A percentile compares a stretch with the other conserved stretches of the same genome.
Conservation (phyloP, 2,797 vertebrate species). For the Hippocampus kuda region DNA sequence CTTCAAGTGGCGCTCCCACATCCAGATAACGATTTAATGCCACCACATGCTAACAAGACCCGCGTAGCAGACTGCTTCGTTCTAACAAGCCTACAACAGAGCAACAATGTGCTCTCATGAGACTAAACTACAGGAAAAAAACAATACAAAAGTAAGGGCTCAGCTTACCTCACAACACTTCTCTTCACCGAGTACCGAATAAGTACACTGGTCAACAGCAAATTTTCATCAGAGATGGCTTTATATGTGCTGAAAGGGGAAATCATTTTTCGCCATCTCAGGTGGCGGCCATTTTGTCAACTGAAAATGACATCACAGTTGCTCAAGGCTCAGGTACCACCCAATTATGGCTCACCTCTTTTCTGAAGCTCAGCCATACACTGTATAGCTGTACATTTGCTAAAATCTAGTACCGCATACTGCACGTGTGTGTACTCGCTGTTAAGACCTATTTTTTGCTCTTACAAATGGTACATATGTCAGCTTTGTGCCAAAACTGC, state of each 20-base stretch:
- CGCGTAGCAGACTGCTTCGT: not conserved
- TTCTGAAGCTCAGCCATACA: no score
- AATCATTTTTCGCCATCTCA: no score
- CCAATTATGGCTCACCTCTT: no score
- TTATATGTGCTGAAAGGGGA: no score
- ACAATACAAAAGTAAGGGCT: not conserved
- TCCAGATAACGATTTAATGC: constrained; percentile 43
- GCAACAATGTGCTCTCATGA: not conserved
- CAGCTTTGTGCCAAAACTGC: not conserved
- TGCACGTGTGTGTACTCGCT: no score
- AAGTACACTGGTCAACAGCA: not conserved
- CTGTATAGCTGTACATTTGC: no score
- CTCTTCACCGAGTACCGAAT: not conserved
- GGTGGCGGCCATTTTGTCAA: no score
- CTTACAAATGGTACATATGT: not conserved
- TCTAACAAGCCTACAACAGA: not conserved
- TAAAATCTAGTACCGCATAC: no score
- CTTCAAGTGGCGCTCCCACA: constrained; percentile 40
- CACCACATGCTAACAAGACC: constrained; percentile 8
- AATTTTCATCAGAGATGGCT: no score
- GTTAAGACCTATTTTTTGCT: not conserved
- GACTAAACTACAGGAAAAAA: not conserved
- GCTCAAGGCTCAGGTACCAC: no score
- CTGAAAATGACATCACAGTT: no score
- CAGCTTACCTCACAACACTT: not conserved